These are phyloP conservation scores for Cantharis rustica DNA, from an alignment of 2,888 invertebrate genomes.

Conservation along the genomic window DNA sequence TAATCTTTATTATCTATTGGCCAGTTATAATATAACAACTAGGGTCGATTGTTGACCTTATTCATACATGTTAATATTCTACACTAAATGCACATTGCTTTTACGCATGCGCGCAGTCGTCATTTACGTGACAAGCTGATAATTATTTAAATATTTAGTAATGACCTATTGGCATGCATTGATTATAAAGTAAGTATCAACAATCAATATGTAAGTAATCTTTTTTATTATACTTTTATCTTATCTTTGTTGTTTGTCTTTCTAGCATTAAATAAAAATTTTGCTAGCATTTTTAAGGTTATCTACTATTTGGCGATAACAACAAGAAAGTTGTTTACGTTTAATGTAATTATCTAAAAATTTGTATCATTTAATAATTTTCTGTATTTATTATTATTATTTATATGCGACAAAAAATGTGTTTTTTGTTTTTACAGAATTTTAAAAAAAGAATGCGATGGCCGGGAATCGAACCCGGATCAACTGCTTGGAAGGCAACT, in stretches of 20 bases:
- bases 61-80: background rate
- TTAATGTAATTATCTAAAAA: too few species aligned
- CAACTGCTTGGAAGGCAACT: constrained; percentile 59
- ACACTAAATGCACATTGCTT: background rate
- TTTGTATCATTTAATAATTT: too few species aligned
- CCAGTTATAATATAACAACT: background rate
- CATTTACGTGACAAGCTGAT: background rate
- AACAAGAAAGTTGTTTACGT: too few species aligned
- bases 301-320: too few species aligned
- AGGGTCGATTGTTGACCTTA: constrained; percentile 8
- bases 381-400: too few species aligned
- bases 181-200: background rate
- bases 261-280: too few species aligned
- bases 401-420: too few species aligned
- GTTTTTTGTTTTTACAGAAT: too few species aligned
- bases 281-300: too few species aligned
- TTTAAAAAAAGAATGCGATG: constrained; percentile 47
- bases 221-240: background rate
- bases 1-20: background rate
- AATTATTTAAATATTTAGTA: background rate
- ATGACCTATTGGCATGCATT: background rate
- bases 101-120: background rate
- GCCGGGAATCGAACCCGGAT: constrained; percentile 59
- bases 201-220: background rate
- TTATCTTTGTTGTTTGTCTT: background rate